phyloP scores from a whole-genome alignment of 2,113 vertebrate genomes.

The Melanotaenia duboulayi region DNA sequence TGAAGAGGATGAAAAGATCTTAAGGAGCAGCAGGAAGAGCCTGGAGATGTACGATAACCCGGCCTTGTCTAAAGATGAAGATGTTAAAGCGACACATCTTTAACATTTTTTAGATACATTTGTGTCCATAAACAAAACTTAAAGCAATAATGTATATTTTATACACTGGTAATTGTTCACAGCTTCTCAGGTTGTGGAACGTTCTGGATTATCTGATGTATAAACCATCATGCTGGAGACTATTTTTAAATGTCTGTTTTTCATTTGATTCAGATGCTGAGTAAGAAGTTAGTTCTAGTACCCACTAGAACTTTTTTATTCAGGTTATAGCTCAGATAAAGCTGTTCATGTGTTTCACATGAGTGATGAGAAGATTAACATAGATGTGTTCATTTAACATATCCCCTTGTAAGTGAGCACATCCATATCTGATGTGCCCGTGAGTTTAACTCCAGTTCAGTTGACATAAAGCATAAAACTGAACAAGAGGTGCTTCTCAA shows the following conservation, averaged over 20 bases:
- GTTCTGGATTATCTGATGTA: conserved; percentile 24
- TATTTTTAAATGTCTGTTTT: conserved; percentile 51
- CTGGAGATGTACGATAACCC: conserved; percentile 86
- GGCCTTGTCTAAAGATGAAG: conserved; percentile 69
- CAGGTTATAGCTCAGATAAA: background rate
- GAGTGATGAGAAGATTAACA: background rate
- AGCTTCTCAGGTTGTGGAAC: conserved; percentile 48
- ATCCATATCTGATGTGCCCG: conserved; percentile 42
- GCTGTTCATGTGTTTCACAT: background rate
- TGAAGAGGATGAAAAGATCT: conserved; percentile 43
- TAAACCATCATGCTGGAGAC: conserved; percentile 20
- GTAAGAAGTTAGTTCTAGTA: too few relatives aligned
- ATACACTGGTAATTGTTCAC: conserved; percentile 42
- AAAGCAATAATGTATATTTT: conserved; percentile 30
- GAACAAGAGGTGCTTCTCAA: too few relatives aligned
- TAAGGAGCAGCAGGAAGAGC: conserved; percentile 58
- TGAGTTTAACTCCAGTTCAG: too few relatives aligned
- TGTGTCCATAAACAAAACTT: background rate
- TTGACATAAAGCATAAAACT: too few relatives aligned
- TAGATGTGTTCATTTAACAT: background rate
- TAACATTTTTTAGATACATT: conserved; percentile 27
- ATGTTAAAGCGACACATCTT: conserved; percentile 32
- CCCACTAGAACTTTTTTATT: background rate
- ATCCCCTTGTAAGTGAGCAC: background rate
- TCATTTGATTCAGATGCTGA: background rate